Evolutionary conservation across 2,888 invertebrate species (phyloP), one percentile per base, ranked within the genome.

Genomic region (Aproaerema taeniolella): DNA sequence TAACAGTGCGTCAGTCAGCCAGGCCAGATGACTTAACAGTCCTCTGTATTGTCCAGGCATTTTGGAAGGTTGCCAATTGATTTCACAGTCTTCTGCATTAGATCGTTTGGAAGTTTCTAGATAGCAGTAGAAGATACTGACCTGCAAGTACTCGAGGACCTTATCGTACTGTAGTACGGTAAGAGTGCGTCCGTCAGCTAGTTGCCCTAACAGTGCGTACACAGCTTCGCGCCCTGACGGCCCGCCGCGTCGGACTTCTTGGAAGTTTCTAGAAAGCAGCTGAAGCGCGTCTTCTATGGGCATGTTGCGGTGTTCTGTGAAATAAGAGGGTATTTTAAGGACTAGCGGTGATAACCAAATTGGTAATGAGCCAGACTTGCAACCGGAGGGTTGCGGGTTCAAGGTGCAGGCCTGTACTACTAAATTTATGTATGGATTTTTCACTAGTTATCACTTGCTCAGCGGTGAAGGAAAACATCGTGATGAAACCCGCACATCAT

Each of bases 231-330:
- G 90, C 1, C 89, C 89, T 0, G 78, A 61, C 2, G 88, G 60
- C 1, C 89, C 83, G 26, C 87, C 82, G 39, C 88, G 78, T 46
- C 87, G 72, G 17, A 89, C 89, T 50, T 89, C 89, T 37, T 88
- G 79, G 67, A 87, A 82, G 69, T 95, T 94, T 1, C 92, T 89
- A 6, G 91, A 89, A 17, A 98, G 87, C 46, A 97, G 85, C 49
- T 89, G 89, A 42, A 97, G 82, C 0, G 97, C 96, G 75, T 97
- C 97, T 40, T 98, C 97, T 26, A 97, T 68, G 0, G 97, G 97
- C 96, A 98, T 98, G 80, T 98, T 97, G 54, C 98, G 91, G 77
- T 98, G 98, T 67, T 97, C 98, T 92, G 88, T 50, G 6, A 20
- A 34, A 14, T 5, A n/a, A 35, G 1, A 6, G 20, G 5, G 20